A percentile compares a stretch with the other conserved stretches of the same genome.
Conservation (phyloP, 2,888 invertebrate genomes). For the Leptinotarsa haldemani region DNA sequence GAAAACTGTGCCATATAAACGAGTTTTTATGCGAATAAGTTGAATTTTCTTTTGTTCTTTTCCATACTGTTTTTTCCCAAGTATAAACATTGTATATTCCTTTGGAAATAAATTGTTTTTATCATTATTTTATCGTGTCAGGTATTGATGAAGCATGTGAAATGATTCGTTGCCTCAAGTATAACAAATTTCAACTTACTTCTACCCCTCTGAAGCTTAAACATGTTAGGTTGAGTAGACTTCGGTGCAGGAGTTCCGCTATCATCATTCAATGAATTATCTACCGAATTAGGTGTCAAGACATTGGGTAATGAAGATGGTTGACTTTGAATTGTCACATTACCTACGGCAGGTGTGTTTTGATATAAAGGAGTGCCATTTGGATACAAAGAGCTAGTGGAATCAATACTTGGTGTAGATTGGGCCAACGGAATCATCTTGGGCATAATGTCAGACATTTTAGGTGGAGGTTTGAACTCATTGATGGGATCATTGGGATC, state of each 20-base stretch:
- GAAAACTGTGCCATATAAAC: too few relatives aligned
- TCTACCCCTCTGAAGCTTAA: slow-evolving; percentile 81
- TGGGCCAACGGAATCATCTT: slow-evolving; percentile 39
- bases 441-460: slow-evolving; percentile 71
- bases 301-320: slow-evolving; percentile 24
- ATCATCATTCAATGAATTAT: slow-evolving; percentile 32
- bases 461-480: slow-evolving; percentile 77
- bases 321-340: slow-evolving; percentile 9
- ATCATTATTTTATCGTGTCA: too few relatives aligned
- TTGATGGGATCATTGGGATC: slow-evolving; percentile 70
- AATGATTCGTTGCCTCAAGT: too few relatives aligned
- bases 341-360: slow-evolving; percentile 20
- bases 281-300: slow-evolving; percentile 3
- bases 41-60: too few relatives aligned
- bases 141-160: too few relatives aligned
- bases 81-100: too few relatives aligned
- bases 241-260: slow-evolving; percentile 44
- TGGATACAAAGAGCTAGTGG: slow-evolving; percentile 27
- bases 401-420: slow-evolving; percentile 28
- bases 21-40: too few relatives aligned
- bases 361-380: not conserved
- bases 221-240: slow-evolving; percentile 74
- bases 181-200: slow-evolving; percentile 68
- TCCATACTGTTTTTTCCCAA: too few relatives aligned
- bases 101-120: too few relatives aligned